A percentile compares a stretch with the other conserved stretches of the same genome.
Conservation (phyloP, 2,888 invertebrate genomes). For the Leucoma salicis region DNA sequence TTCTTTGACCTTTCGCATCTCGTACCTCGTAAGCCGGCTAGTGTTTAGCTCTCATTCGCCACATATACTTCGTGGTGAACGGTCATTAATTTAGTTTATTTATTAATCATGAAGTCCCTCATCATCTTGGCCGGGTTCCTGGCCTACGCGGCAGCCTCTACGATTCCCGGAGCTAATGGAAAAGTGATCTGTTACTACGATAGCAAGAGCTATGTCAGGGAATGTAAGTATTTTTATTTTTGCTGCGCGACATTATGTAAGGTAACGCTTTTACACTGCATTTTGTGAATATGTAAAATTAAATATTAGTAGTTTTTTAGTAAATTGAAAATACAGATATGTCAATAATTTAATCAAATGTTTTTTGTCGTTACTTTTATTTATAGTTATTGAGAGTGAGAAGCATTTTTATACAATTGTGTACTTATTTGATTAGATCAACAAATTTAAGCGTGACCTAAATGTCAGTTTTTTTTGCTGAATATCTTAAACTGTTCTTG, state of each 20-base stretch:
- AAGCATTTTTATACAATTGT: no score
- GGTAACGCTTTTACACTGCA: no score
- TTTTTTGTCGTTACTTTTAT: no score
- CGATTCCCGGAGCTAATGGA: slow-evolving; percentile 59
- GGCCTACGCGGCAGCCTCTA: slow-evolving; percentile 48
- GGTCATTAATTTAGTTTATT: slow-evolving; percentile 42
- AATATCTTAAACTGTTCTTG: no score
- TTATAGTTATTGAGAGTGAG: no score
- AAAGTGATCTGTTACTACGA: slow-evolving; percentile 89
- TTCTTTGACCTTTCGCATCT: slow-evolving; percentile 55
- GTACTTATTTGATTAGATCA: no score
- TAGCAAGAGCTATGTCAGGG: slow-evolving; percentile 85
- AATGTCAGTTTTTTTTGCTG: no score
- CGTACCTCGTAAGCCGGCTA: slow-evolving; percentile 21
- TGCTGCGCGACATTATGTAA: slow-evolving; percentile 47
- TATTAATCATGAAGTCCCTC: slow-evolving; percentile 53
- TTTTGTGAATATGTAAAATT: no score
- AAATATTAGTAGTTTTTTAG: no score
- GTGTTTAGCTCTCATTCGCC: slow-evolving; percentile 57
- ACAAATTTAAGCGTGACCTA: no score
- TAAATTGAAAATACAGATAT: no score
- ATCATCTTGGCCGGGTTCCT: slow-evolving; percentile 52
- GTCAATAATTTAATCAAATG: no score
- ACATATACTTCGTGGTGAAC: slow-evolving; percentile 56
- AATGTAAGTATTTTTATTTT: slow-evolving; percentile 79